Percentiles rank a stretch among this genome's conserved stretches.
These are phyloP conservation scores for Thunnus maccoyii DNA, from an alignment of 2,113 vertebrate species.

Conservation along the genomic window DNA sequence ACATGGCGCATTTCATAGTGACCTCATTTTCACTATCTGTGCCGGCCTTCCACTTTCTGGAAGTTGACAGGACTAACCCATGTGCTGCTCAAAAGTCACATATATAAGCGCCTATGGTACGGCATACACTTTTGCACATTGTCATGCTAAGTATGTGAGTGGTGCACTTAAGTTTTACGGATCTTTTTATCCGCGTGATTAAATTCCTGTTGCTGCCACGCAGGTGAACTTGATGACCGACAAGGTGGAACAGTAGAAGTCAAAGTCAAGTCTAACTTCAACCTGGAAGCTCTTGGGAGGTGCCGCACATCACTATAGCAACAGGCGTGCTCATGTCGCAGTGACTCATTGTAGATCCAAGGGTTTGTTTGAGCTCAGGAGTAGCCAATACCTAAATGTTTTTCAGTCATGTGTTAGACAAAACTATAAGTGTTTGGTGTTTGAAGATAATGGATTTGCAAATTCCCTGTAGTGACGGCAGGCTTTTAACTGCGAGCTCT, in stretches of 20 bases:
- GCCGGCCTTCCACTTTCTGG: slow-evolving; percentile 7
- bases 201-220: neutral
- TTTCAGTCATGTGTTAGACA: neutral
- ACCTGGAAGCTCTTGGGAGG: slow-evolving; percentile 37
- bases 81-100: slow-evolving; percentile 1
- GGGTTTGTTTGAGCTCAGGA: slow-evolving; percentile 38
- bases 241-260: slow-evolving; percentile 16
- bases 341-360: slow-evolving; percentile 71
- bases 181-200: neutral
- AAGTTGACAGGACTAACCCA: neutral
- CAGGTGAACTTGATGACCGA: neutral
- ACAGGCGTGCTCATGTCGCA: slow-evolving; percentile 13
- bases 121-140: neutral
- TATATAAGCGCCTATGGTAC: neutral
- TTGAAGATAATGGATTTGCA: slow-evolving; percentile 23
- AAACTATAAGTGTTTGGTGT: neutral
- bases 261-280: slow-evolving; percentile 39
- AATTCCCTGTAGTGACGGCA: neutral
- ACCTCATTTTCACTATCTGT: slow-evolving; percentile 16
- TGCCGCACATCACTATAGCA: slow-evolving; percentile 42
- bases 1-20: slow-evolving; percentile 20
- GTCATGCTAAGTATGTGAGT: neutral
- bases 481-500: neutral
- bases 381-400: neutral
- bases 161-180: neutral